Percentiles rank a stretch among this genome's conserved stretches.
Conservation (phyloP, 2,797 vertebrate species). For the Typhlichthys eigenmanni region DNA sequence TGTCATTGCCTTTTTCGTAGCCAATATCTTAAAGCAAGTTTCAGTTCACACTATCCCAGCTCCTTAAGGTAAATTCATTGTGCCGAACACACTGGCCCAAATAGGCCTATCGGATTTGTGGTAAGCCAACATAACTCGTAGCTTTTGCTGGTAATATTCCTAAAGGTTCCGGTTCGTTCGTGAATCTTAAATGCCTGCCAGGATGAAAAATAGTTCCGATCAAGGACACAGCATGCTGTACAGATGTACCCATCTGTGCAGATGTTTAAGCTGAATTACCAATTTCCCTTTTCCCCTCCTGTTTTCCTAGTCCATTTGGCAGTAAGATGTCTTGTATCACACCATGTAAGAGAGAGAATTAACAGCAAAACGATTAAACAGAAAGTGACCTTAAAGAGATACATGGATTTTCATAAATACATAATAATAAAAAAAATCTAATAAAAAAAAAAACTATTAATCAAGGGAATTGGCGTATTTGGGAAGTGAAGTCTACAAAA, state of each 20-base stretch:
- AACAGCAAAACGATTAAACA: background rate
- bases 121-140: background rate
- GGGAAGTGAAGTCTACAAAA: background rate
- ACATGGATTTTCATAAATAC: background rate
- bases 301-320: background rate
- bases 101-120: background rate
- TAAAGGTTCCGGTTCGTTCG: background rate
- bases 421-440: background rate
- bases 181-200: background rate
- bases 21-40: background rate
- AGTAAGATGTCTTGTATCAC: background rate
- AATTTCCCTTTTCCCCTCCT: background rate
- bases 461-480: no score
- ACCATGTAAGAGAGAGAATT: background rate
- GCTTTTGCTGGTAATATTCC: background rate
- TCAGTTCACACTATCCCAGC: background rate
- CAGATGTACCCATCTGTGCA: background rate
- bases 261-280: background rate
- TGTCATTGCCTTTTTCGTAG: background rate
- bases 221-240: background rate
- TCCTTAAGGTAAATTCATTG: background rate
- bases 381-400: conserved; percentile 3
- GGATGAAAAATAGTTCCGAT: no score
- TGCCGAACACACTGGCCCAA: background rate
- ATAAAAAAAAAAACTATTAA: no score